Conservation (phyloP, 2,113 vertebrate genomes). For the Nesoenas mayeri region DNA sequence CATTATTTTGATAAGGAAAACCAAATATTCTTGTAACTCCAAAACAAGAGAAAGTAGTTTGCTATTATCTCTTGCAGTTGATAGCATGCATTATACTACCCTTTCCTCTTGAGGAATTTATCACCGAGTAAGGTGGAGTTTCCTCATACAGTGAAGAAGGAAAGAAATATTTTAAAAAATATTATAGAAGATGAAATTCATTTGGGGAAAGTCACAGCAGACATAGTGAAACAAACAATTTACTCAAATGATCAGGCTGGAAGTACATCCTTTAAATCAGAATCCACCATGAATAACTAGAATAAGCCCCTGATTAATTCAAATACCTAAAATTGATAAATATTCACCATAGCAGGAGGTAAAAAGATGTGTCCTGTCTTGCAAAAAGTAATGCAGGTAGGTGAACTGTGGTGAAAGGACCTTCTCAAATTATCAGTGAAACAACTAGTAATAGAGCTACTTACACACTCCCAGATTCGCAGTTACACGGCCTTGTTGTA, state of each 20-base stretch:
- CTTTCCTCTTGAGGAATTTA: background rate
- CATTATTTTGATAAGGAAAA: slow-evolving; percentile 16
- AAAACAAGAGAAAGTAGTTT: background rate
- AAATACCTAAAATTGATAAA: background rate
- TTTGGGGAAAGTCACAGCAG: background rate
- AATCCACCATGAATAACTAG: background rate
- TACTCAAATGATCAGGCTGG: background rate
- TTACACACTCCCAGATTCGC: background rate
- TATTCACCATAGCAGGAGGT: background rate
- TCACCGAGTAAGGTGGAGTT: background rate
- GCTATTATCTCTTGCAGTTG: background rate
- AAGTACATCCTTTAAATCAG: background rate
- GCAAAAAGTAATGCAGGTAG: background rate
- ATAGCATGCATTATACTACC: background rate
- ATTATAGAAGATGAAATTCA: background rate
- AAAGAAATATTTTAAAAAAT: background rate
- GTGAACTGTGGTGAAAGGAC: background rate
- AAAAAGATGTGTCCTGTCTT: background rate
- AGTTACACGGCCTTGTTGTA: background rate
- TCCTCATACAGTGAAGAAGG: background rate
- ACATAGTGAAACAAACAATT: background rate
- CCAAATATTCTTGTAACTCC: background rate
- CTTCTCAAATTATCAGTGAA: background rate
- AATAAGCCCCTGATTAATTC: background rate
- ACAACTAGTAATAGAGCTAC: background rate